Evolutionary conservation across 2,888 invertebrate genomes (phyloP), one percentile per base, ranked within the genome.

Genomic region (Eurois occulta): DNA sequence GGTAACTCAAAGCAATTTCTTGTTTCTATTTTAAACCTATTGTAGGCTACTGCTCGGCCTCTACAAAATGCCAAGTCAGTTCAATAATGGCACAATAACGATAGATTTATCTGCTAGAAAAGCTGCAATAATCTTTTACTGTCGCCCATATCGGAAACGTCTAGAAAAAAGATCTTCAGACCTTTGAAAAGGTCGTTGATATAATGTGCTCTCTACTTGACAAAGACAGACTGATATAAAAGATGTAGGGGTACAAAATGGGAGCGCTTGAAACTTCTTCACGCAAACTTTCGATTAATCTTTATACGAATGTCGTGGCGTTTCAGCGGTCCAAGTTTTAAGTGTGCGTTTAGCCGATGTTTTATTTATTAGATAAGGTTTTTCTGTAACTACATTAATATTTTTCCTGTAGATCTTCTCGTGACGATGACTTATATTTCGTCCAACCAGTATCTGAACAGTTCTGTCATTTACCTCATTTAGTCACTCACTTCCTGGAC

Each of bases 241-340:
- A 75, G 24, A 77, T 77, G 58, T 77, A 70, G 55, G 66, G 68
- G 66, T 43, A 65, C 65, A 70, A 85, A 85, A 80, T 74, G 58
- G 58, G 28, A 66, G 62, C 11, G 41, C 68, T 75, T 28, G 73
- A 16, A 69, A 75, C 64, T 38, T 73, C 62, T 75, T 66, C 84
- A 81, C 84, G 84, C 64, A 73, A 77, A 78, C 43, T 74, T 75
- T 66, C 71, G 64, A 86, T 84, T 68, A 84, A 84, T 86, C 86
- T 81, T 69, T 65, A 32, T 66, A 52, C 55, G 21, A 77, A 81
- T 64, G 48, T 71, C 66, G 62, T 43, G 52, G 8, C 6, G 3
- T 64, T 71, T 77, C 28, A 8, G 11, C 11, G 60, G 24, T 7
- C 18, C 13, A 18, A 21, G 60, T 70, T 73, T 64, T n/a, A 28